Percentiles rank a stretch among this genome's conserved stretches.
Conservation (phyloP, 2,113 vertebrate genomes). For the Sylvia atricapilla region DNA sequence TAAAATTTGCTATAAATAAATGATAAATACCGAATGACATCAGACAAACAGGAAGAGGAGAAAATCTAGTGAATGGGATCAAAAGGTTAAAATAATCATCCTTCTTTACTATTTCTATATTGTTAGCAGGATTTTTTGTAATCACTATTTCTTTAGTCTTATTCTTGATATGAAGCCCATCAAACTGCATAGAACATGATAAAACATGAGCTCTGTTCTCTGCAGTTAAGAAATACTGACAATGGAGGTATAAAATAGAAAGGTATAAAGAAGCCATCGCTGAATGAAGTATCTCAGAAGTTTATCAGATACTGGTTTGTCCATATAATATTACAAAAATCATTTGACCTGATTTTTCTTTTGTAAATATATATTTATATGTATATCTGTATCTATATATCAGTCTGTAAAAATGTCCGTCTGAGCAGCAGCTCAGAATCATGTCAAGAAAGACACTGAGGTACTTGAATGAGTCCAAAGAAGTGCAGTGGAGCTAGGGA, state of each 20-base stretch:
- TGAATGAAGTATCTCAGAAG: neutral
- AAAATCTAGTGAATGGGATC: neutral
- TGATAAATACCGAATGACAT: neutral
- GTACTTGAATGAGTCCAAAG: neutral
- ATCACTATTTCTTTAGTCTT: neutral
- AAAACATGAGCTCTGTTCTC: neutral
- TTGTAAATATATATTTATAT: no score
- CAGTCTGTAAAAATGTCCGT: neutral
- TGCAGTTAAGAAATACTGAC: neutral
- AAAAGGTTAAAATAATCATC: neutral
- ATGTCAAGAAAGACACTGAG: neutral
- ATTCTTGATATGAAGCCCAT: neutral
- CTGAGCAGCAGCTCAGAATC: neutral
- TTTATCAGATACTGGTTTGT: neutral
- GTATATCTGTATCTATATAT: no score
- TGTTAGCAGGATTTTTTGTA: neutral
- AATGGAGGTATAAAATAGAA: accelerated
- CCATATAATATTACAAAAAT: neutral
- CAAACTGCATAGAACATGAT: neutral
- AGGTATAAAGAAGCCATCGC: neutral
- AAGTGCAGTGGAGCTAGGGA: neutral
- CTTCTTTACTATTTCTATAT: neutral
- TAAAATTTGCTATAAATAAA: neutral
- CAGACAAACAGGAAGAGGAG: neutral
- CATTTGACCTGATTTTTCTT: neutral